phyloP scores from a whole-genome alignment of 2,888 invertebrate species.

The Dromius quadrimaculatus region DNA sequence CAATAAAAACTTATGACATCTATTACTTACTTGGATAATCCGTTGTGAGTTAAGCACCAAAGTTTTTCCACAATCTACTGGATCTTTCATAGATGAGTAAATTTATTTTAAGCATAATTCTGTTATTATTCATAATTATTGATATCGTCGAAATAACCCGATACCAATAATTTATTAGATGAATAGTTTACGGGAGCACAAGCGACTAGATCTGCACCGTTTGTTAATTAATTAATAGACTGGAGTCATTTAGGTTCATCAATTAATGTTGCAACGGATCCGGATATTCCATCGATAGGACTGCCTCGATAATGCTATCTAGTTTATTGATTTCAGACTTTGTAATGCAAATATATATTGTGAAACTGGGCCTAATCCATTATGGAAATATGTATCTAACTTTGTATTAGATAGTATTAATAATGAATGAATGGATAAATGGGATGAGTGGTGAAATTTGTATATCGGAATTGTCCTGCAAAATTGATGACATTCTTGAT shows the following conservation, averaged over 20 bases:
- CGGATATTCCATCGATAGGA: constrained; percentile 34
- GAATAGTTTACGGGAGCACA: constrained; percentile 17
- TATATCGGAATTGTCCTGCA: constrained; percentile 8
- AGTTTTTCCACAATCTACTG: constrained; percentile 36
- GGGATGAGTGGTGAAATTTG: constrained; percentile 16
- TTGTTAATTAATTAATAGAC: constrained; percentile 51
- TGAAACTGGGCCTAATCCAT: constrained; percentile 9
- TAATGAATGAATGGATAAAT: constrained; percentile 23
- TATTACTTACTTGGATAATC: constrained; percentile 46
- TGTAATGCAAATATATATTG: constrained; percentile 35
- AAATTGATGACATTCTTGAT: constrained; percentile 2
- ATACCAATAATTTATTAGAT: constrained; percentile 47
- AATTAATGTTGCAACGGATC: constrained; percentile 39
- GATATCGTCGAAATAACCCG: background rate
- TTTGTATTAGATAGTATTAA: constrained; percentile 35
- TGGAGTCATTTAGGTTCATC: constrained; percentile 51
- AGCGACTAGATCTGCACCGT: constrained; percentile 7
- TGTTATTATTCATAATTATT: no score
- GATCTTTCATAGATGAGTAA: constrained; percentile 29
- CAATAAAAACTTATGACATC: constrained; percentile 47
- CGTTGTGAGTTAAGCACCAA: constrained; percentile 32
- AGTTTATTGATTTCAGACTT: constrained; percentile 51
- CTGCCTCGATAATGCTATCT: constrained; percentile 44
- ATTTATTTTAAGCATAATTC: no score
- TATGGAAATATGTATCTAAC: constrained; percentile 29